A percentile compares a stretch with the other conserved stretches of the same genome.
These are phyloP conservation scores for Myrmecophaga tridactyla DNA, from an alignment of 2,113 vertebrate species.

Conservation along the genomic window DNA sequence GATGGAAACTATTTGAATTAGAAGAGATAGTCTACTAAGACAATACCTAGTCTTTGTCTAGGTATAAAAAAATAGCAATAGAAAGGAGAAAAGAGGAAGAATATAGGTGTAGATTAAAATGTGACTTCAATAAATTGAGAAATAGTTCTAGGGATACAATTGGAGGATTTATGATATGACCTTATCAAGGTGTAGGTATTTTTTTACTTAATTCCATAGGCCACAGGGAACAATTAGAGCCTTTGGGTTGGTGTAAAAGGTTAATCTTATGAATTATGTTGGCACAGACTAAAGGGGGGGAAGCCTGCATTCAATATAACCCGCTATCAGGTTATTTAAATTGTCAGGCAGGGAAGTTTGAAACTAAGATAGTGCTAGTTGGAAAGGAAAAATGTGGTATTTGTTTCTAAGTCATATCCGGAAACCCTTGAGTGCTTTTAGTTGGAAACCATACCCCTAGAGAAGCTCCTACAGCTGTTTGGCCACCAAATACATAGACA, in stretches of 20 bases:
- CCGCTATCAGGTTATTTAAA: neutral
- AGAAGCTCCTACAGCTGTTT: neutral
- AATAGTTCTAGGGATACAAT: neutral
- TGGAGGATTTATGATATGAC: neutral
- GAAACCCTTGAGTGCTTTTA: neutral
- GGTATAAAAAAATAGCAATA: neutral
- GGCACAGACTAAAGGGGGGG: neutral
- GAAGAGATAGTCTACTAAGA: neutral
- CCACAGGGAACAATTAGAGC: neutral
- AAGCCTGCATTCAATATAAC: neutral
- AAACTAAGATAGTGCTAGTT: neutral
- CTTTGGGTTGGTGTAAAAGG: neutral
- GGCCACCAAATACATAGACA: neutral
- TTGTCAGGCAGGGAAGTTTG: neutral
- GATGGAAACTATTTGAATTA: neutral
- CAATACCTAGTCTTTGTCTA: too few species aligned
- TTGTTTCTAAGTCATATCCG: constrained; percentile 8
- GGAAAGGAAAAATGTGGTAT: neutral
- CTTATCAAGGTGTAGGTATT: neutral
- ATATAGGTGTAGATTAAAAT: neutral
- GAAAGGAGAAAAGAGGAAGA: neutral
- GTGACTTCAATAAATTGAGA: neutral
- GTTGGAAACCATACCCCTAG: neutral
- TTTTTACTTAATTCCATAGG: neutral
- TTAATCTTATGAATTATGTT: constrained; percentile 39